A percentile compares a stretch with the other conserved stretches of the same genome.
phyloP scores from a whole-genome alignment of 2,113 vertebrate genomes.

The Desmodus rotundus region DNA sequence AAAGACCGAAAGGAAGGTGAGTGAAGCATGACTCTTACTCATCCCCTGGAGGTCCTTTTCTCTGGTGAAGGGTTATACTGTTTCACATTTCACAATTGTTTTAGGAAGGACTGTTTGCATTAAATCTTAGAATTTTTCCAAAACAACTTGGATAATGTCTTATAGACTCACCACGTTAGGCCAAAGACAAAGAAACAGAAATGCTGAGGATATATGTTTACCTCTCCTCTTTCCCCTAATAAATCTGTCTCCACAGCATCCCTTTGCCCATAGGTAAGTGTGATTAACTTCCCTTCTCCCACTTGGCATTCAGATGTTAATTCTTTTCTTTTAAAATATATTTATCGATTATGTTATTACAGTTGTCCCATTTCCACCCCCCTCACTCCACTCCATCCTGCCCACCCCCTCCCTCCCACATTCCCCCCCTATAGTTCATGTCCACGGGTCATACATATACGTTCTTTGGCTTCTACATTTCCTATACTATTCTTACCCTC shows the following conservation, averaged over 20 bases:
- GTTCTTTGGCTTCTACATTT: no score
- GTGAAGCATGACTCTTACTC: neutral
- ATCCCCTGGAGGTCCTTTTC: neutral
- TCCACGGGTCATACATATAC: no score
- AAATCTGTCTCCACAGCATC: neutral
- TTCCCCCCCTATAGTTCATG: no score
- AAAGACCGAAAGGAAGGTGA: neutral
- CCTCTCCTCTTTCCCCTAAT: neutral
- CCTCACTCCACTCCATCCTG: no score
- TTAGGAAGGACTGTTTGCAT: neutral
- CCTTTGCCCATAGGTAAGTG: neutral
- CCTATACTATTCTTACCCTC: no score
- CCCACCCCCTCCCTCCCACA: no score
- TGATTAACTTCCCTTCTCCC: slow-evolving; percentile 11
- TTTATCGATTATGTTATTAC: no score
- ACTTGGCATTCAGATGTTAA: neutral
- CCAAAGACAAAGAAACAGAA: neutral
- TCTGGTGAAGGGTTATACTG: neutral
- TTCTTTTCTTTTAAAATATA: no score
- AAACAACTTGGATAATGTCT: neutral
- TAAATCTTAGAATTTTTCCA: neutral
- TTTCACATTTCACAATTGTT: slow-evolving; percentile 10
- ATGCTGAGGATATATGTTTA: neutral
- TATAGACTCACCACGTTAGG: neutral
- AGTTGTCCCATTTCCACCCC: no score